Conservation (phyloP, 2,113 vertebrate species). For the Artemisiospiza belli region DNA sequence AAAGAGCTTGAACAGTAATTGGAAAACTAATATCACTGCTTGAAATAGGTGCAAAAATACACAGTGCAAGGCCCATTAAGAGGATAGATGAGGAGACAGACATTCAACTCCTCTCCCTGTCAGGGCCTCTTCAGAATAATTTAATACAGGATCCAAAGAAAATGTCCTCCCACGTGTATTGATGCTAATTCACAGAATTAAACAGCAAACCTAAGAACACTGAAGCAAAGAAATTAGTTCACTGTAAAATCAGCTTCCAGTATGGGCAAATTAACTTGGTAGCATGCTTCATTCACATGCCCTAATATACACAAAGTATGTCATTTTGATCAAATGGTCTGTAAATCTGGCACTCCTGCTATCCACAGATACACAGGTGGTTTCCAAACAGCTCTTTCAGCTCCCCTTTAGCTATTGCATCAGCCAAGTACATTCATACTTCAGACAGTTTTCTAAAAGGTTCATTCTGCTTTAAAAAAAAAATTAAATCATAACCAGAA, state of each 20-base stretch:
- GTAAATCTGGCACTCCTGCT: background rate
- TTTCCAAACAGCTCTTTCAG: background rate
- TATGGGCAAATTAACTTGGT: background rate
- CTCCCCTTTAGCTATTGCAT: background rate
- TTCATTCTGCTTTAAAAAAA: background rate
- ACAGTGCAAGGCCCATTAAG: slow-evolving; percentile 5
- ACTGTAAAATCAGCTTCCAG: background rate
- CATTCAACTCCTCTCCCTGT: background rate
- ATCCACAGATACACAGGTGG: background rate
- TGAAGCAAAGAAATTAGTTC: background rate
- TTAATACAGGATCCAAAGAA: background rate
- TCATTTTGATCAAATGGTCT: background rate
- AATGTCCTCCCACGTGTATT: background rate
- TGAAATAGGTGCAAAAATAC: slow-evolving; percentile 31
- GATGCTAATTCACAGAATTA: slow-evolving; percentile 39
- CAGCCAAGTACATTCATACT: background rate
- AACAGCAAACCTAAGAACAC: background rate
- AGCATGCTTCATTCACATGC: background rate
- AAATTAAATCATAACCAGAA: background rate
- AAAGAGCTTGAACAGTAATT: background rate
- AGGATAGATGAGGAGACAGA: slow-evolving; percentile 9
- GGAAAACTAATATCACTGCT: slow-evolving; percentile 9
- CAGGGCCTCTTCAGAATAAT: slow-evolving; percentile 25
- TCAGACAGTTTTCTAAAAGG: background rate
- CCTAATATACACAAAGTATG: background rate